A percentile compares a stretch with the other conserved stretches of the same genome.
Conservation (phyloP, 2,888 invertebrate species). For the Sipha maydis region DNA sequence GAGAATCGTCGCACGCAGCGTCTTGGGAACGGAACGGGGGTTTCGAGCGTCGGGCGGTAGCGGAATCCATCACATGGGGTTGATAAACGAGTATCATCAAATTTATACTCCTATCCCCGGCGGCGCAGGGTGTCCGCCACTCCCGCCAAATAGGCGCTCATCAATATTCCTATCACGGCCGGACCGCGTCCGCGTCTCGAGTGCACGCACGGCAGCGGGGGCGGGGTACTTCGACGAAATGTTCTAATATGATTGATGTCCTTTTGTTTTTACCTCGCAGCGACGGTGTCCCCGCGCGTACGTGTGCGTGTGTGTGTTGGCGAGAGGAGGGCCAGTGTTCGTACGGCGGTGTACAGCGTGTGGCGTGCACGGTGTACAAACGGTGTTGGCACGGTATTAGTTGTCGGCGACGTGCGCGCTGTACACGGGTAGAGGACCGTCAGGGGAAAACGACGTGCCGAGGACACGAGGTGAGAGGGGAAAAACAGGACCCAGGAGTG, state of each 20-base stretch:
- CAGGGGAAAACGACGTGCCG: too few relatives aligned
- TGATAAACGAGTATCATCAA: slow-evolving; percentile 48
- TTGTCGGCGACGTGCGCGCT: too few relatives aligned
- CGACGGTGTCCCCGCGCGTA: too few relatives aligned
- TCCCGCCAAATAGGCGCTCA: neutral
- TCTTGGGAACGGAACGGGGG: neutral
- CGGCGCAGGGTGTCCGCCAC: neutral
- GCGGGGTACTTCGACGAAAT: slow-evolving; percentile 28
- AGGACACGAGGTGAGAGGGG: too few relatives aligned
- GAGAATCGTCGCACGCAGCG: neutral
- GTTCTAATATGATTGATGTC: slow-evolving; percentile 53
- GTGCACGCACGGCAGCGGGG: neutral
- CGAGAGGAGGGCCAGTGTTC: too few relatives aligned
- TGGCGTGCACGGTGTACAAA: too few relatives aligned
- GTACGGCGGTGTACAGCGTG: too few relatives aligned
- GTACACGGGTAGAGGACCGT: too few relatives aligned
- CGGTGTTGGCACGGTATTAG: too few relatives aligned
- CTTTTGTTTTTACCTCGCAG: slow-evolving; percentile 31
- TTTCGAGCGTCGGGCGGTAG: neutral
- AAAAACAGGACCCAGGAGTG: too few relatives aligned
- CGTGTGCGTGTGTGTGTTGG: too few relatives aligned
- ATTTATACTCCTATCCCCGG: neutral
- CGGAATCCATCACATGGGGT: neutral
- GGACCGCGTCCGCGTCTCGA: slow-evolving; percentile 42
- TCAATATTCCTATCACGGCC: slow-evolving; percentile 48